Evolutionary conservation across 2,888 invertebrate genomes (phyloP), one percentile per base, ranked within the genome.

Genomic region (Crioceris asparagi): DNA sequence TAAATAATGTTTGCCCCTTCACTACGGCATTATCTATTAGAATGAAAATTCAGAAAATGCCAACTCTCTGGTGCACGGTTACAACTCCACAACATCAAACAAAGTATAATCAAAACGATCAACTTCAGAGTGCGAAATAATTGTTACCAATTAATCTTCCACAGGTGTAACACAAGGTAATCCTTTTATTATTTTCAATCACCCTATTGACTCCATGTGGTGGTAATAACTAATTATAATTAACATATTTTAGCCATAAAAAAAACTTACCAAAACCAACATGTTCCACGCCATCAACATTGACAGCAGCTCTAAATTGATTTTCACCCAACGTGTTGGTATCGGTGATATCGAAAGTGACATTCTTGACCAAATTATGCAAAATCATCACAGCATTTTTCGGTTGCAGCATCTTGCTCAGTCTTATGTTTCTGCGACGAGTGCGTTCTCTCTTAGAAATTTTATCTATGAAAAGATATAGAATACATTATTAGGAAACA

Each of bases 331-430:
- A 55, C 12, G 47, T 35, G 15, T 44, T 39, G 11, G 42, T 35
- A 2, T 54, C 47, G 6, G 51, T 37, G 36, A 62, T 62, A 1
- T 53, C 49, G 1, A 63, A 47, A 4, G 44, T 50, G 7, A 56
- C 53, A 29, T 55, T 54, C 48, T 61, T 60, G 54, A 69, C 46
- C 55, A 90, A 73, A 67, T 92, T 91, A 60, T 90, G 86, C 36
- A 92, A 70, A 41, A 84, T 83, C 83, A 86, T 86, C 31, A 86
- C 70, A 10, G 86, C 86, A 59, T 84, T 87, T 64, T 87, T 86
- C 29, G 87, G 87, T 45, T 81, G 74, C 36, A 87, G 69, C 34
- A 84, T 75, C 38, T 79, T 79, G 32, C 83, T 77, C 45, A 87
- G 65, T 44, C 77, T 73, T 49, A 77, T 72, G 63, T 87, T 86